A percentile compares a stretch with the other conserved stretches of the same genome.
Conservation (phyloP, 2,888 invertebrate species). For the Nasonovia ribisnigri region DNA sequence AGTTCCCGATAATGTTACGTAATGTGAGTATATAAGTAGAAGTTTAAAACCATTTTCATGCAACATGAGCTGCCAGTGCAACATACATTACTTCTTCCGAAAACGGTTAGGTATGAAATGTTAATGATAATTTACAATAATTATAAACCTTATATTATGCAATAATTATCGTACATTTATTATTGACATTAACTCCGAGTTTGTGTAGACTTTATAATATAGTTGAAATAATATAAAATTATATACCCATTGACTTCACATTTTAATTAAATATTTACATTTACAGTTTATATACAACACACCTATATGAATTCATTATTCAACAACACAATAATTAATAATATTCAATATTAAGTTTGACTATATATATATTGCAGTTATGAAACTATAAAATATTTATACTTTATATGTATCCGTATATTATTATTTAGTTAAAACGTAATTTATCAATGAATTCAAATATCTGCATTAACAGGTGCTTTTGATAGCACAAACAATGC, state of each 20-base stretch:
- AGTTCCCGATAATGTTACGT: background rate
- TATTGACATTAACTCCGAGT: background rate
- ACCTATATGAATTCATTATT: background rate
- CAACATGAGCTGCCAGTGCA: background rate
- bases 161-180: background rate
- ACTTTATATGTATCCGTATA: background rate
- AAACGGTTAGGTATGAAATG: background rate
- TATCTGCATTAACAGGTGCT: background rate
- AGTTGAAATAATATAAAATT: background rate
- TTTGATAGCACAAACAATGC: background rate
- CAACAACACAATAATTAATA: background rate
- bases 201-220: background rate
- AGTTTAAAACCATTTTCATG: background rate
- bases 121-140: background rate
- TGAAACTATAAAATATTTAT: background rate
- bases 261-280: constrained; percentile 1
- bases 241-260: background rate
- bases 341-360: background rate
- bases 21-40: background rate
- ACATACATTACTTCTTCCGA: background rate
- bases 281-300: background rate
- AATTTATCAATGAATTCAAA: background rate
- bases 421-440: background rate
- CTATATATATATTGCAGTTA: background rate
- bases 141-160: background rate